Percentiles rank a stretch among this genome's conserved stretches.
These are phyloP conservation scores for Etheostoma nigrum DNA, from an alignment of 2,797 vertebrate genomes.

Conservation along the genomic window DNA sequence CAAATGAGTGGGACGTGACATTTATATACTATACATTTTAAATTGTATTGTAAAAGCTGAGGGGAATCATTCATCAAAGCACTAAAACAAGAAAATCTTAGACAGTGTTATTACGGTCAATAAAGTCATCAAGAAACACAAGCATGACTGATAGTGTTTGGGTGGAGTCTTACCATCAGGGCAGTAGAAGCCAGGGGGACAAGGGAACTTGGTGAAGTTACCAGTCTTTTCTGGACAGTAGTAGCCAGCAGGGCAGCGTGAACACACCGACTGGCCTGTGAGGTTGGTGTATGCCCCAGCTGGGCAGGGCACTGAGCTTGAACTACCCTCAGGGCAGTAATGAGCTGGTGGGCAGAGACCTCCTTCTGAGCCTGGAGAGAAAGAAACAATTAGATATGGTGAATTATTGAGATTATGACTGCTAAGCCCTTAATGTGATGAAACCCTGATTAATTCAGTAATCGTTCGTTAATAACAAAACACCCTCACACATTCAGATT, in stretches of 20 bases:
- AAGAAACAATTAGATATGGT: conserved; percentile 53
- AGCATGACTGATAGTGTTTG: not conserved
- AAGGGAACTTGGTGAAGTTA: conserved; percentile 86
- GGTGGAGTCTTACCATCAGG: conserved; percentile 84
- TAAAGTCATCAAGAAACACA: conserved; percentile 1
- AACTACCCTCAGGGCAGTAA: conserved; percentile 89
- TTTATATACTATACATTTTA: not conserved
- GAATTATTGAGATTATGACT: conserved; percentile 60
- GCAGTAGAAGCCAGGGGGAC: conserved; percentile 94
- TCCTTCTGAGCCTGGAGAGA: conserved; percentile 75
- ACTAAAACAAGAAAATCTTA: not conserved
- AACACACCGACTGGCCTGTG: conserved; percentile 87
- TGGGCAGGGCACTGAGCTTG: conserved; percentile 85
- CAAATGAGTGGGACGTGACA: not conserved
- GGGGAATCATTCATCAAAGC: conserved; percentile 2
- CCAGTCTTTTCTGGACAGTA: conserved; percentile 90
- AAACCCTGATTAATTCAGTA: conserved; percentile 64
- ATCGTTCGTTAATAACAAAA: conserved; percentile 55
- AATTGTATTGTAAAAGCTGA: conserved; percentile 6
- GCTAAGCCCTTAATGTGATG: conserved; percentile 52
- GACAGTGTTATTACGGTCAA: not conserved
- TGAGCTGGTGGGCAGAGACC: conserved; percentile 90
- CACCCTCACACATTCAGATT: conserved; percentile 47
- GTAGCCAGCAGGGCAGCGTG: conserved; percentile 89
- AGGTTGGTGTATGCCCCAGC: conserved; percentile 91